Base-by-base conservation (phyloP, 2,888 invertebrate species). In the Eucera pruinosa region DNA sequence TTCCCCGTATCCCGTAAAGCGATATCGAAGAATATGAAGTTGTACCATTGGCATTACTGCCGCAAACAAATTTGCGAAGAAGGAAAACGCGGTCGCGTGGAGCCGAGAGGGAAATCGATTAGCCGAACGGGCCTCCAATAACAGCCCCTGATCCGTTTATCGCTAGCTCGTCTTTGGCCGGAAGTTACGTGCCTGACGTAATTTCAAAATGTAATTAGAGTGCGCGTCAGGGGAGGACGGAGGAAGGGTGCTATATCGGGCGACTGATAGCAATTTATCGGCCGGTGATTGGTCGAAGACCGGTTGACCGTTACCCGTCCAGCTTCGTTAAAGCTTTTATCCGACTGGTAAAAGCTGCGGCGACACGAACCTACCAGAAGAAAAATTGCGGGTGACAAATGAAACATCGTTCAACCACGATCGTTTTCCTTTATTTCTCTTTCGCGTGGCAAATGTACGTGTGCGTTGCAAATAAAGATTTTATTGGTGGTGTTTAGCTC, bases 101-200 rank as follows among this genome's bases (percentile, higher is more conserved):
- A 33, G 58, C 57, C 58, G 41, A 3, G 68, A 48, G 75, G 25
- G 23, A 58, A 71, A 70, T 70, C 77, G 77, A 77, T 77, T 54
- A 64, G 62, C 18, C 25, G 6, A n/a, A 65, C 58, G 60, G 57
- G 41, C 52, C 36, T 2, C 45, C 75, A 79, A 74, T 80, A 78
- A 80, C 72, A 57, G 62, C 39, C 33, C 47, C 72, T 60, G 72
- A 81, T 76, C 80, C 76, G 50, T 81, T 81, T 80, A 80, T 72
- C 72, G 79, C 27, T 45, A 33, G 52, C 72, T 70, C 80, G 66
- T 76, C 54, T 57, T 65, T 52, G 66, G 47, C 66, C 62, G 80
- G 72, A 79, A 80, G 76, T 73, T 76, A 76, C 69, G 58, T 33
- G 72, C 50, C 55, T 70, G 61, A 69, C 48, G 76, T 73, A 76